Evolutionary conservation across 2,113 vertebrate species (phyloP), one percentile per base, ranked within the genome.

Genomic region (Micromys minutus): DNA sequence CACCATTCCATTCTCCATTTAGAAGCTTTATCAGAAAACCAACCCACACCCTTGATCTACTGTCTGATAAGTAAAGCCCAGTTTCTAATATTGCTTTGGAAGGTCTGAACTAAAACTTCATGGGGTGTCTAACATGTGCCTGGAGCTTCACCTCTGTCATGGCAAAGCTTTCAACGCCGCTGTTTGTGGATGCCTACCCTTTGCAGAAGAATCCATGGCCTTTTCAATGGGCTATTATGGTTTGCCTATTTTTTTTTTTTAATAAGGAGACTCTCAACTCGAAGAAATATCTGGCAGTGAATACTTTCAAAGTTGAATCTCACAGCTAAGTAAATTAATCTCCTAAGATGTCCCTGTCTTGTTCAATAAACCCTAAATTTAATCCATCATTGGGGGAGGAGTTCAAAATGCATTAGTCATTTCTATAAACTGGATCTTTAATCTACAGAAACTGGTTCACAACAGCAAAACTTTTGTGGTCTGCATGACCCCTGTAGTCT

Each of bases 361-460:
- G 21, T 93, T 94, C 61, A 67, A 89, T 90, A 72, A 94, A 45
- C 29, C 11, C 57, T 75, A 76, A 24, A 86, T 81, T 76, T 90
- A 92, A 86, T 76, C 5, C 39, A 87, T 74, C 45, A 36, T 61
- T 26, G n/a, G 6, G 34, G 3, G 8, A 71, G 79, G 55, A 0
- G 42, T 88, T 96, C 83, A 29, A 36, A 76, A 89, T 17, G 87
- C n/a, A 86, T 50, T 93, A 86, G 19, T 22, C 50, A 87, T 59
- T 75, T 50, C 29, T 39, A 84, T 50, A 74, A 88, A 79, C 24
- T n/a, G 71, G 45, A 31, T 91, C 5, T 17, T 80, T 84, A 8
- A 5, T 93, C 29, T 89, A 47, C 39, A 47, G 39, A 88, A 76
- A 90, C 17, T 86, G 24, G 3, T 39, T 45, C 50, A 52, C 16